These are phyloP conservation scores for Leptinotarsa undecemlineata DNA, from an alignment of 1,140 invertebrate species.

Conservation along the genomic window DNA sequence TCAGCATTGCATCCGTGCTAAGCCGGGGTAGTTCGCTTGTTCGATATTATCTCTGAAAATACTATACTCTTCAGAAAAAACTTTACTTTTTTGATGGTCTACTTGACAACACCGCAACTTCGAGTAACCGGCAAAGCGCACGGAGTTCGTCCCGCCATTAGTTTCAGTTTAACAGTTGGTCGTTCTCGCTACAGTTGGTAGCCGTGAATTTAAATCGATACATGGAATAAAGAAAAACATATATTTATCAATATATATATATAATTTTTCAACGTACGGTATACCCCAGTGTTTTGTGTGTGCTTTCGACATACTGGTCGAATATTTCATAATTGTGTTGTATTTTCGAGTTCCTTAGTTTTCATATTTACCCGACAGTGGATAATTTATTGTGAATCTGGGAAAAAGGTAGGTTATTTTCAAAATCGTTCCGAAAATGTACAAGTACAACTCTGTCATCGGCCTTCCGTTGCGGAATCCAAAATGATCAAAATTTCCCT, in stretches of 20 bases:
- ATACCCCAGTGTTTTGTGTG: constrained; percentile 2
- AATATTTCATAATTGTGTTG: neutral
- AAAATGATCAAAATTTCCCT: neutral
- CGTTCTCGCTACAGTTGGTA: constrained; percentile 14
- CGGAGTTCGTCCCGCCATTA: constrained; percentile 35
- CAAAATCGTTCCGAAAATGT: neutral
- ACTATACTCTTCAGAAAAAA: no score
- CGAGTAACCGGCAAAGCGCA: constrained; percentile 39
- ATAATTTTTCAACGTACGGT: neutral
- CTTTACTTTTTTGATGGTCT: neutral
- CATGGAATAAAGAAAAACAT: constrained; percentile 16
- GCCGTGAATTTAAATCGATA: constrained; percentile 25
- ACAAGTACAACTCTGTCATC: neutral
- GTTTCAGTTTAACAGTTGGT: constrained; percentile 27
- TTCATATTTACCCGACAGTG: constrained; percentile 6
- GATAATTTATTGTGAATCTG: neutral
- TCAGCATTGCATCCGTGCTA: no score
- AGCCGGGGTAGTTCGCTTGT: no score
- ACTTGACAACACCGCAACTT: neutral
- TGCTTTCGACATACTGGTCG: neutral
- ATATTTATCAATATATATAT: neutral
- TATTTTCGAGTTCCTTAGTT: neutral
- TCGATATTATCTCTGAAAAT: no score
- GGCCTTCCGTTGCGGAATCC: neutral
- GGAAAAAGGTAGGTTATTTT: constrained; percentile 9